A percentile compares a stretch with the other conserved stretches of the same genome.
phyloP scores from a whole-genome alignment of 2,888 invertebrate genomes.

The Oligia fasciuncula region DNA sequence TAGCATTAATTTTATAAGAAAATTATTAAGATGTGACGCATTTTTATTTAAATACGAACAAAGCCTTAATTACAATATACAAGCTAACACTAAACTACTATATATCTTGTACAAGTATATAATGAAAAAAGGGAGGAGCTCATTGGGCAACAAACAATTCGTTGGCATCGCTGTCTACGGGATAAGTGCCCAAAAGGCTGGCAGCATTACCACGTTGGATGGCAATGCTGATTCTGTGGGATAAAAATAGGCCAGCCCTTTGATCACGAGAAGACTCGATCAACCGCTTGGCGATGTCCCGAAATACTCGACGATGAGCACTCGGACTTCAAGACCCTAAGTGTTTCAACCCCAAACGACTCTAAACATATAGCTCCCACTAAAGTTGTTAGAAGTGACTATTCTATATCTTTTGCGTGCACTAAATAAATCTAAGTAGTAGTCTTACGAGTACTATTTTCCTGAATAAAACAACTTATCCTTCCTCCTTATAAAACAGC shows the following conservation, averaged over 20 bases:
- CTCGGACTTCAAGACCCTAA: too few species aligned
- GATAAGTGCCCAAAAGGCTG: neutral
- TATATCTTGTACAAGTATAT: neutral
- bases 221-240: neutral
- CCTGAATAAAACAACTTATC: too few species aligned
- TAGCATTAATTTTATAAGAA: constrained; percentile 1
- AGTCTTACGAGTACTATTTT: too few species aligned
- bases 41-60: neutral
- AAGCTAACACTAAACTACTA: neutral
- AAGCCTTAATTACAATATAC: neutral
- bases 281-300: neutral
- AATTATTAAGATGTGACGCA: neutral
- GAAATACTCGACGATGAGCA: neutral
- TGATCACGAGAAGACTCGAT: too few species aligned
- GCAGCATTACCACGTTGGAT: neutral
- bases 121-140: too few species aligned
- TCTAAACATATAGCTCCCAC: too few species aligned
- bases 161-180: neutral
- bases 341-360: too few species aligned
- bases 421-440: too few species aligned
- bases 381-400: too few species aligned
- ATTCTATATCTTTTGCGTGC: too few species aligned
- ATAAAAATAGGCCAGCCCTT: neutral
- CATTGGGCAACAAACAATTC: neutral
- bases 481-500: too few species aligned